Conservation (phyloP, 37 sponge, comb jelly and placozoan genomes). For the Crambe crambe region DNA sequence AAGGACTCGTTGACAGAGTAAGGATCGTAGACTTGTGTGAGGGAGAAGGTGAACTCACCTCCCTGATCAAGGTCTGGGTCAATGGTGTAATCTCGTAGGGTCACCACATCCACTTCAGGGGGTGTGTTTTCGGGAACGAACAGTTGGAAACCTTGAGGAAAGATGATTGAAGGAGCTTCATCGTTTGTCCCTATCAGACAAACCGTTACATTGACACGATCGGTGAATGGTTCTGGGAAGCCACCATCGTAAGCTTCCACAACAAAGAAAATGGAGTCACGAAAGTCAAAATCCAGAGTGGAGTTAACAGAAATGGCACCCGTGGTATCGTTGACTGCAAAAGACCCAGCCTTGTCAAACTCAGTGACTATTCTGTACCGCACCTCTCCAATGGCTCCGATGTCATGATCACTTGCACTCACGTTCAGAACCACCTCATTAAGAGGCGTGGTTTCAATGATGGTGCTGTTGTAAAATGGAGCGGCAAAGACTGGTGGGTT, state of each 20-base stretch:
- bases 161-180: slow-evolving; percentile 61
- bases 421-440: slow-evolving; percentile 40
- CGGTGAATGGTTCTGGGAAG: slow-evolving; percentile 73
- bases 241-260: slow-evolving; percentile 86
- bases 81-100: slow-evolving; percentile 36
- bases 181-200: slow-evolving; percentile 56
- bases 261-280: slow-evolving; percentile 46
- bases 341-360: slow-evolving; percentile 70
- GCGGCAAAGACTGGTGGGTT: slow-evolving; percentile 47
- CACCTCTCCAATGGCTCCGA: slow-evolving; percentile 55
- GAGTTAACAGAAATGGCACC: slow-evolving; percentile 41
- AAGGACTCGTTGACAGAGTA: slow-evolving; percentile 31
- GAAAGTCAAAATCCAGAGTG: slow-evolving; percentile 61
- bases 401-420: slow-evolving; percentile 50
- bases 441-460: slow-evolving; percentile 24
- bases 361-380: slow-evolving; percentile 47
- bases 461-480: slow-evolving; percentile 37
- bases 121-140: slow-evolving; percentile 47
- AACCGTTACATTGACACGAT: slow-evolving; percentile 58
- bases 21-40: slow-evolving; percentile 28
- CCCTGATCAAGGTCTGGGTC: slow-evolving; percentile 65
- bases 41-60: slow-evolving; percentile 51
- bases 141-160: slow-evolving; percentile 22
- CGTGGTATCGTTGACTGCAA: slow-evolving; percentile 46
- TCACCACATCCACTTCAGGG: slow-evolving; percentile 34